A percentile compares a stretch with the other conserved stretches of the same genome.
Evolutionary conservation across 2,797 vertebrate genomes (phyloP).

Genomic region (Helostoma temminkii): DNA sequence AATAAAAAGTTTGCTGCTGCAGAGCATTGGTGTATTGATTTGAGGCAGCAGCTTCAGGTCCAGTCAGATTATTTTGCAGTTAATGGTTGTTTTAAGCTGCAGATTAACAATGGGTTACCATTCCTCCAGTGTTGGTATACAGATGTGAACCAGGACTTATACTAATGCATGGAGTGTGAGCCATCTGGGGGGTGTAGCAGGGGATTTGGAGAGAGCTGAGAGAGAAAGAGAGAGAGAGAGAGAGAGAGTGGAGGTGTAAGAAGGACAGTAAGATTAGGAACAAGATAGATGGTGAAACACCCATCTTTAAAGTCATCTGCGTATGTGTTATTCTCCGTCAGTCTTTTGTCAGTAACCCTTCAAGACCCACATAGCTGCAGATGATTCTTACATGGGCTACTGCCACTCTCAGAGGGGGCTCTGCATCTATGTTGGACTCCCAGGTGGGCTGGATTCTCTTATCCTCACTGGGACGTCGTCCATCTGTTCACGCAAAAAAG

Average conservation of each 20-base stretch:
- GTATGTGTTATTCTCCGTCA: background rate
- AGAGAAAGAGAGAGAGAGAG: no score
- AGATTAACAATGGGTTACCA: conserved; percentile 77
- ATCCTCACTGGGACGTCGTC: conserved; percentile 63
- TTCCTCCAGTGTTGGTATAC: conserved; percentile 66
- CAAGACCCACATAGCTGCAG: conserved; percentile 36
- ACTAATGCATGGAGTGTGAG: conserved; percentile 71
- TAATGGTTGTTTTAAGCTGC: conserved; percentile 70
- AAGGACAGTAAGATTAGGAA: conserved; percentile 23
- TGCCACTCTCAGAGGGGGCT: conserved; percentile 49
- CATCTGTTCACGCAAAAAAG: conserved; percentile 69
- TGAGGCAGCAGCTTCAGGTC: conserved; percentile 30
- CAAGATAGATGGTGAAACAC: conserved; percentile 8
- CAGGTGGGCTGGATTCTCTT: conserved; percentile 66
- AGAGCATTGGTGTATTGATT: conserved; percentile 63
- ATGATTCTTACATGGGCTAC: conserved; percentile 39
- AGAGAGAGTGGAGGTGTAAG: conserved; percentile 26
- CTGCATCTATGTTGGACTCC: conserved; percentile 39
- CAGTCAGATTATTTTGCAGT: conserved; percentile 68
- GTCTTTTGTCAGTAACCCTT: background rate
- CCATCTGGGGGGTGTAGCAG: conserved; percentile 60
- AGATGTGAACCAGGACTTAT: conserved; percentile 73
- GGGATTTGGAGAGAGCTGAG: conserved; percentile 47
- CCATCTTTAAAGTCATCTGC: conserved; percentile 1
- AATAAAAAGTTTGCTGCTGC: no score